Conservation (phyloP, 2,113 vertebrate species). For the Lophius piscatorius region DNA sequence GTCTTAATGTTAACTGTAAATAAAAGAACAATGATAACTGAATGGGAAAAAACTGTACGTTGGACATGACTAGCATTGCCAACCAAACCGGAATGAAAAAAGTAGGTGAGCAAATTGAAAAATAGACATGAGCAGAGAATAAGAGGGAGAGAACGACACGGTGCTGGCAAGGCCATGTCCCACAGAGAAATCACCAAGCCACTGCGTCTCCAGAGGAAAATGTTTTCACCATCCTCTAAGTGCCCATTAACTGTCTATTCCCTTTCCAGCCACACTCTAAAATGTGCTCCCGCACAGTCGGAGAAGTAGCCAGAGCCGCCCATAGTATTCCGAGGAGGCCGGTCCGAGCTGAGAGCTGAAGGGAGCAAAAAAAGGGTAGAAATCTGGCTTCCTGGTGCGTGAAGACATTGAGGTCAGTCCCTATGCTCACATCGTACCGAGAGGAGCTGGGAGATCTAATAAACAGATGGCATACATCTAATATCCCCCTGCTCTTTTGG, state of each 20-base stretch:
- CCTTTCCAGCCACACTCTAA: slow-evolving; percentile 64
- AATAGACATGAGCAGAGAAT: slow-evolving; percentile 30
- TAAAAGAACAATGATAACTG: not conserved
- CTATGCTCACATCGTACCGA: slow-evolving; percentile 37
- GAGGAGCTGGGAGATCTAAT: slow-evolving; percentile 48
- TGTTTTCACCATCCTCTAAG: slow-evolving; percentile 74
- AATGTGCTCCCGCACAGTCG: slow-evolving; percentile 55
- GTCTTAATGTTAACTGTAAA: no score
- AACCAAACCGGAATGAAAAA: slow-evolving; percentile 26
- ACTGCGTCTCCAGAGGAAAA: slow-evolving; percentile 73
- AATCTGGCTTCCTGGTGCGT: slow-evolving; percentile 40
- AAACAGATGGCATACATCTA: slow-evolving; percentile 39
- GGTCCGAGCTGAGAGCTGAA: slow-evolving; percentile 28
- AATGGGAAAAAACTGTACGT: slow-evolving; percentile 12
- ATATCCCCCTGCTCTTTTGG: slow-evolving; percentile 14
- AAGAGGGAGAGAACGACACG: slow-evolving; percentile 35
- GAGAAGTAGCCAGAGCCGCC: slow-evolving; percentile 64
- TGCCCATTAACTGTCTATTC: slow-evolving; percentile 80
- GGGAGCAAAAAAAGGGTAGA: slow-evolving; percentile 24
- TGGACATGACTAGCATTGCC: slow-evolving; percentile 9
- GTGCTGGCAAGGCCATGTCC: slow-evolving; percentile 41
- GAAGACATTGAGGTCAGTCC: slow-evolving; percentile 65
- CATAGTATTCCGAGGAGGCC: slow-evolving; percentile 60
- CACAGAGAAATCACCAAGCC: slow-evolving; percentile 66
- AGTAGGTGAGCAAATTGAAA: slow-evolving; percentile 37